Conservation (phyloP, 1,140 invertebrate species). For the Varroa destructor region DNA sequence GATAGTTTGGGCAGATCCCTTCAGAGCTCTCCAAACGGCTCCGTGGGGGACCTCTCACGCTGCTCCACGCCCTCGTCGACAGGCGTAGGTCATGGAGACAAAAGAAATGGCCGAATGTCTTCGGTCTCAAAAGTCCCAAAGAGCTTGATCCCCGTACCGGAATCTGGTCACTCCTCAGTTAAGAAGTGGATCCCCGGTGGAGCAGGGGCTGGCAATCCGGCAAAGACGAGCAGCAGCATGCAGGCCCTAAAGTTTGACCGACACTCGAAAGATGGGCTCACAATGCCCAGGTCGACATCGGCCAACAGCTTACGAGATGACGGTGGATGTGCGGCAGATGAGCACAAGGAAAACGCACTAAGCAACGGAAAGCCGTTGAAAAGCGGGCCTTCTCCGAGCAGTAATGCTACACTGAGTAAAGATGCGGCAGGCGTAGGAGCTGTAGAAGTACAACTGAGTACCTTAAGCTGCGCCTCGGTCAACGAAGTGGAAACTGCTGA, state of each 20-base stretch:
- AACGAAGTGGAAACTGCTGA: neutral
- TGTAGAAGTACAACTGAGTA: neutral
- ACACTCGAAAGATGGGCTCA: neutral
- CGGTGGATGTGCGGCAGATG: neutral
- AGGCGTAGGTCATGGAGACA: slow-evolving; percentile 2
- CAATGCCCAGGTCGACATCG: neutral
- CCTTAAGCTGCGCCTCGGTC: slow-evolving; percentile 18
- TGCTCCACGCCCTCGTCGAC: slow-evolving; percentile 15
- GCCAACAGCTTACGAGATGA: too few relatives aligned
- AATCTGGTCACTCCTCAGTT: neutral
- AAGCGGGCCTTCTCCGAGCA: too few relatives aligned
- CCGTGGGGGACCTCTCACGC: slow-evolving; percentile 17
- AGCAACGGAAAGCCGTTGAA: neutral
- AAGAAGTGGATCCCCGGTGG: neutral
- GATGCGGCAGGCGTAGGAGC: neutral
- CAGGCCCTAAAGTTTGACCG: slow-evolving; percentile 9
- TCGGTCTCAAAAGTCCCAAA: slow-evolving; percentile 15
- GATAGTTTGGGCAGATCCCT: slow-evolving; percentile 26
- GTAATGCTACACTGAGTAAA: too few relatives aligned
- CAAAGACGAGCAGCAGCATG: neutral
- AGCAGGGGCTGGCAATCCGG: too few relatives aligned
- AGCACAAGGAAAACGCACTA: slow-evolving; percentile 16
- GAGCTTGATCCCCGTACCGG: slow-evolving; percentile 22
- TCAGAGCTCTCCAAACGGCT: slow-evolving; percentile 26
- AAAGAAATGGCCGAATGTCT: neutral